These are phyloP conservation scores for Apostichopus leukothele DNA, from an alignment of 53 echinoderm and acorn worm genomes.

Conservation along the genomic window DNA sequence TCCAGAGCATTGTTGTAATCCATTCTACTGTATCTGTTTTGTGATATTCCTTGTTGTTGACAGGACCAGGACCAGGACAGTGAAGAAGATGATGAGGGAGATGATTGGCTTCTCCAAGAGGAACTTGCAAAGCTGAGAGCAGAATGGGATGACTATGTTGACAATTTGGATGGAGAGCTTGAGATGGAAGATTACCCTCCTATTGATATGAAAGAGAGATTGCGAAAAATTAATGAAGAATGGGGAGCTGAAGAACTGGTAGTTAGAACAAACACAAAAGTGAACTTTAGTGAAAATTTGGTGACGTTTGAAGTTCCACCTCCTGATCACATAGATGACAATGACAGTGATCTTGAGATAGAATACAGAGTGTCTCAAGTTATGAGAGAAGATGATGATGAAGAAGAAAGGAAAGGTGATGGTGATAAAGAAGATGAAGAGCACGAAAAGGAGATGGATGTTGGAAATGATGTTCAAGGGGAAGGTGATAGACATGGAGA, in stretches of 20 bases:
- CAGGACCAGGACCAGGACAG: conserved; percentile 7
- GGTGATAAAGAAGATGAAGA: conserved; percentile 15
- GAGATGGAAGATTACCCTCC: conserved; percentile 70
- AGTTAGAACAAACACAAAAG: conserved; percentile 79
- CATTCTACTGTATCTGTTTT: too few species aligned
- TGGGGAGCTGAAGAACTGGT: conserved; percentile 73
- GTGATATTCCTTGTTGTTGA: too few species aligned
- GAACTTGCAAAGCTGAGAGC: conserved; percentile 28
- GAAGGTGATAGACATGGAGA: conserved; percentile 22
- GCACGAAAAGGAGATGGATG: not conserved
- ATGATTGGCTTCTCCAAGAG: conserved; percentile 38
- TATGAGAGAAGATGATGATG: not conserved
- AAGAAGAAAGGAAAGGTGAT: conserved; percentile 1
- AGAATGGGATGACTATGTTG: conserved; percentile 45
- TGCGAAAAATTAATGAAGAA: conserved; percentile 81
- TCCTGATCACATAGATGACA: conserved; percentile 24
- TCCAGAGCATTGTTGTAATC: too few species aligned
- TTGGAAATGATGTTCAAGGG: not conserved
- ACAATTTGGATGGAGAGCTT: conserved; percentile 44
- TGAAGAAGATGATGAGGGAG: conserved; percentile 44
- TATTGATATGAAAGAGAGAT: conserved; percentile 61
- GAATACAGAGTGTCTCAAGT: not conserved
- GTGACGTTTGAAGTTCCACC: conserved; percentile 78
- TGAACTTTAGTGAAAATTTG: conserved; percentile 80
- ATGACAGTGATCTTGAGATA: conserved; percentile 2